These are phyloP conservation scores for Ateles fusciceps DNA, from an alignment of 2,797 vertebrate genomes.

Conservation along the genomic window DNA sequence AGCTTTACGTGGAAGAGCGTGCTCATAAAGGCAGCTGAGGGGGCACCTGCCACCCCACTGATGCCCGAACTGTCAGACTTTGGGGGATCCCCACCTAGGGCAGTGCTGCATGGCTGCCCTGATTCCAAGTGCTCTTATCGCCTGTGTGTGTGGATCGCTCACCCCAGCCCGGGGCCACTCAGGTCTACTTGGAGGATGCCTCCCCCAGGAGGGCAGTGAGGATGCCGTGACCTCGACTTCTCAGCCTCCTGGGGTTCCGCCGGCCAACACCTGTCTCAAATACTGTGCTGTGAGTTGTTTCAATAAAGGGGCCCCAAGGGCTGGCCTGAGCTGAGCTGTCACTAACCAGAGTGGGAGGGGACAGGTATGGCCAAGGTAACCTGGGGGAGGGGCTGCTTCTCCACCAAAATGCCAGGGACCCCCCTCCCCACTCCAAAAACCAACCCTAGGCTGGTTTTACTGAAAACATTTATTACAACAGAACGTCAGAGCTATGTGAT, in stretches of 20 bases:
- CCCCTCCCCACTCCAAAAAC: not conserved
- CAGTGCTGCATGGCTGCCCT: slow-evolving; percentile 48
- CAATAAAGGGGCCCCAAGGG: slow-evolving; percentile 74
- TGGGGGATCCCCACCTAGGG: slow-evolving; percentile 33
- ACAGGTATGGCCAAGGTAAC: no score
- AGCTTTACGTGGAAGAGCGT: slow-evolving; percentile 96
- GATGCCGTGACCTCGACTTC: not conserved
- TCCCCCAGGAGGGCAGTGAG: not conserved
- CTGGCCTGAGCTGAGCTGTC: slow-evolving; percentile 47
- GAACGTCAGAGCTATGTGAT: not conserved
- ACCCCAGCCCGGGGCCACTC: not conserved
- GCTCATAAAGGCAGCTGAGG: slow-evolving; percentile 91
- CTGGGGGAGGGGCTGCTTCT: not conserved
- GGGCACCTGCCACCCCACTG: not conserved
- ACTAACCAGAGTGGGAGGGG: not conserved
- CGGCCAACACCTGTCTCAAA: not conserved
- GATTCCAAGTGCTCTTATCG: slow-evolving; percentile 83
- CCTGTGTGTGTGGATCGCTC: not conserved
- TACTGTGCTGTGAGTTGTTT: slow-evolving; percentile 53
- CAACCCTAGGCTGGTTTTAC: not conserved
- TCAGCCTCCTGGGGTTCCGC: not conserved
- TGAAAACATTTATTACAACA: slow-evolving; percentile 60
- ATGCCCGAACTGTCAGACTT: not conserved
- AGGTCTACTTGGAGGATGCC: not conserved
- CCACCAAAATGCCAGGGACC: not conserved